phyloP scores from a whole-genome alignment of 2,888 invertebrate genomes.

The Anodontia alba region DNA sequence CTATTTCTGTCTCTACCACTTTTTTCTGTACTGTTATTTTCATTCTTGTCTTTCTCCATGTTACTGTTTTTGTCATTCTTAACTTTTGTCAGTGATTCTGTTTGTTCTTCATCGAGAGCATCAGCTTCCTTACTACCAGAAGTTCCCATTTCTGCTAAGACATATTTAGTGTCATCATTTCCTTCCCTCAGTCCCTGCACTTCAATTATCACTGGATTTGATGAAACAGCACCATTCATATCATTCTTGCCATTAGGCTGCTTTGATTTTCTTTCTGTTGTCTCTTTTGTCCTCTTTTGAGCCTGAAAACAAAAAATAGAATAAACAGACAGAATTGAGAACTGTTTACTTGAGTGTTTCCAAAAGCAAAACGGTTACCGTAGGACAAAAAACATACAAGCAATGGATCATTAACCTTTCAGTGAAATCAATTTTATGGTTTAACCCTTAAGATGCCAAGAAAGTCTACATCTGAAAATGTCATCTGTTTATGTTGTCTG shows the following conservation, averaged over 20 bases:
- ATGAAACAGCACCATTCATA: not conserved
- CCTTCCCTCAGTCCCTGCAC: slow-evolving; percentile 42
- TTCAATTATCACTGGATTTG: slow-evolving; percentile 39
- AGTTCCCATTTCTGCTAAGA: slow-evolving; percentile 40
- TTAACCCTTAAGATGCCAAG: too few species aligned
- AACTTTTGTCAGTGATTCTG: slow-evolving; percentile 17
- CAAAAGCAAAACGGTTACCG: not conserved
- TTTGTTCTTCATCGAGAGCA: not conserved
- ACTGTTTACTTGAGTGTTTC: too few species aligned
- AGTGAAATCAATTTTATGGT: too few species aligned
- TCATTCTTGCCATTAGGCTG: not conserved
- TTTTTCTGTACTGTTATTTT: slow-evolving; percentile 2
- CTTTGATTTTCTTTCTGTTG: not conserved
- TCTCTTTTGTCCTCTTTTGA: not conserved
- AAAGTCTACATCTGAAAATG: too few species aligned
- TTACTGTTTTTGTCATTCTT: slow-evolving; percentile 3
- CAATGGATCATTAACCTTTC: too few species aligned
- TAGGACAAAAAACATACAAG: not conserved
- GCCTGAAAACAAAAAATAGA: not conserved
- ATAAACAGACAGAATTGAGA: not conserved
- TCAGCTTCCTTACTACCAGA: slow-evolving; percentile 13
- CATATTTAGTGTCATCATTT: slow-evolving; percentile 17
- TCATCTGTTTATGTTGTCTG: too few species aligned
- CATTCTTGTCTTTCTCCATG: not conserved
- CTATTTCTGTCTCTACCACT: slow-evolving; percentile 1